Evolutionary conservation across 2,888 invertebrate genomes (phyloP).

Genomic region (Stramonita haemastoma): DNA sequence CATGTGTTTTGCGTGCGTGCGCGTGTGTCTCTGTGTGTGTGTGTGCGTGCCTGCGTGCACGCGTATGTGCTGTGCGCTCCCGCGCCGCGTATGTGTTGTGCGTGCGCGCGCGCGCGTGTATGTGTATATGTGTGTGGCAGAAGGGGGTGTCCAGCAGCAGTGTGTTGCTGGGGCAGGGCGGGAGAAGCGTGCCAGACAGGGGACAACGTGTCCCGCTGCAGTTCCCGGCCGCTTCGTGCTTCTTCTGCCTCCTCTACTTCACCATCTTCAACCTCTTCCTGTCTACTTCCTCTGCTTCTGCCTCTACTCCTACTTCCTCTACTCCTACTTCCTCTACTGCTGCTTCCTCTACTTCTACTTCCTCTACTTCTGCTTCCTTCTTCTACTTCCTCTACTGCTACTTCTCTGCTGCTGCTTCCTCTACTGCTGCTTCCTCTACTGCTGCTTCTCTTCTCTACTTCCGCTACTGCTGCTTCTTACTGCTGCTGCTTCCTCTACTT

Average conservation of each 20-base stretch:
- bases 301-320: not conserved
- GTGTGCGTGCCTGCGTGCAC: not conserved
- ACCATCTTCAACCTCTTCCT: slow-evolving; percentile 21
- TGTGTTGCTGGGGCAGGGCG: not conserved
- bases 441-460: too few species aligned
- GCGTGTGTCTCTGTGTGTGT: not conserved
- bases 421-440: too few species aligned
- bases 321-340: too few species aligned
- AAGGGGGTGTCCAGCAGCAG: not conserved
- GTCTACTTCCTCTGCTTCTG: too few species aligned
- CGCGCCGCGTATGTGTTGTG: too few species aligned
- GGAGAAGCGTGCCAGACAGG: not conserved
- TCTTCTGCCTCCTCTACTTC: slow-evolving; percentile 36
- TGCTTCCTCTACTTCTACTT: not conserved
- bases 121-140: not conserved
- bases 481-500: too few species aligned
- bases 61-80: too few species aligned
- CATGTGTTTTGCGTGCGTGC: not conserved
- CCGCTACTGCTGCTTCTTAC: too few species aligned
- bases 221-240: slow-evolving; percentile 24
- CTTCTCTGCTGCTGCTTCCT: too few species aligned
- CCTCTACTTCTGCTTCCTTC: not conserved
- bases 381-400: too few species aligned
- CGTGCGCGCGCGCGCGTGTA: not conserved
- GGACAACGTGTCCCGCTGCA: slow-evolving; percentile 36